Evolutionary conservation across 2,113 vertebrate species (phyloP), one percentile per base, ranked within the genome.

Genomic region (Reinhardtius hippoglossoides): DNA sequence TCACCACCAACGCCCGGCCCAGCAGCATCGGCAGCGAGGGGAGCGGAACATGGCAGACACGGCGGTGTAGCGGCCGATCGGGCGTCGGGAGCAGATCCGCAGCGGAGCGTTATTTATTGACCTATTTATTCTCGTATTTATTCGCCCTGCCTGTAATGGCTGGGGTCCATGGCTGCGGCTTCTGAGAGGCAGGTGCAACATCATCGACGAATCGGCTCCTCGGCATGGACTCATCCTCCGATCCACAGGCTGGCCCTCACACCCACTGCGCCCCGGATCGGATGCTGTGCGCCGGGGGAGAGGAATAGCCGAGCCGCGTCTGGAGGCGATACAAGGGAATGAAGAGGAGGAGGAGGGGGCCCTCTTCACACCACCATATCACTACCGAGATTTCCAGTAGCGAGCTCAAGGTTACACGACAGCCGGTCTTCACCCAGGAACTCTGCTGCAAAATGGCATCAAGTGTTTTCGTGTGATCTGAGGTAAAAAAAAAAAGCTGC

Each of bases 131-230:
- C 37, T 81, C 90, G 85, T 68, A 87, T 92, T 92, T 76, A 81
- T 75, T 37, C 54, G 35, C 69, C 62, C 60, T 20, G 74, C 56
- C 89, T 56, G 85, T 68, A 71, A 94, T 94, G 94, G 90, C 90
- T 74, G 93, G 79, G 89, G 50, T 93, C 91, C 85, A 75, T 81
- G 86, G 86, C 86, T 91, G 90, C 92, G 81, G 91, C 90, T 89
- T 82, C 81, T 92, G 82, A 92, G 87, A 76, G 83, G 88, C 94
- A 95, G 93, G 94, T 95, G 94, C 89, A 86, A 48, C 40, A 81
- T 82, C 74, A 89, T 88, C 87, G 86, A 86, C 86, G 79, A 71
- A 84, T 82, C 86, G 13, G 54, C 9, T 83, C 61, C 76, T 81
- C 82, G 88, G 84, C 88, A 92, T 92, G 91, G 90, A 81, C 87